Percentiles rank a stretch among this genome's conserved stretches.
Conservation (phyloP, 1,140 invertebrate genomes). For the Hylaeus volcanicus region DNA sequence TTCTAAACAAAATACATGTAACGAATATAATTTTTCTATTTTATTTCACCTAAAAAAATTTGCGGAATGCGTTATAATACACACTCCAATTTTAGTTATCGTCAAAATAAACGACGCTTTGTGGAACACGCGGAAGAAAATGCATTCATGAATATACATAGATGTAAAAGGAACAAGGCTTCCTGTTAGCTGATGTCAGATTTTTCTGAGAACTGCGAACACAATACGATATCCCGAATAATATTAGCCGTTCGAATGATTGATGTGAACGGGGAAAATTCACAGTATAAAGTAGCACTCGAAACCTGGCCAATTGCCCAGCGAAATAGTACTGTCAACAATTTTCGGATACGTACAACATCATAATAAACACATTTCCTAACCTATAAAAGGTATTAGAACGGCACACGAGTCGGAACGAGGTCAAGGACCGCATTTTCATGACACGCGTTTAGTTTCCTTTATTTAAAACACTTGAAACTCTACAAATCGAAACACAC, state of each 20-base stretch:
- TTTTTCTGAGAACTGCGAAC: neutral
- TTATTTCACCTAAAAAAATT: neutral
- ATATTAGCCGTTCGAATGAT: neutral
- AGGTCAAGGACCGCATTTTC: conserved; percentile 43
- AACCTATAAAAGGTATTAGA: conserved; percentile 36
- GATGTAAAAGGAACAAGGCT: conserved; percentile 21
- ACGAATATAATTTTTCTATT: neutral
- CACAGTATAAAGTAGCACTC: neutral
- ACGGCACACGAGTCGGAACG: conserved; percentile 6
- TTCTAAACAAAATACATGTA: too few relatives aligned
- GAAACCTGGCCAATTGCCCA: neutral
- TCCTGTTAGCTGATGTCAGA: conserved; percentile 35
- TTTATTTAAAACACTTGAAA: neutral
- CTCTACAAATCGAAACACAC: neutral
- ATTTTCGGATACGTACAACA: neutral
- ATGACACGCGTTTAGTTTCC: conserved; percentile 3
- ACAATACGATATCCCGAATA: conserved; percentile 1
- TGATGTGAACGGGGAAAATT: neutral
- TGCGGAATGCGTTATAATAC: neutral
- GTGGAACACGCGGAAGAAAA: neutral
- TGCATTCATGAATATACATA: too few relatives aligned
- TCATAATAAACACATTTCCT: conserved; percentile 37
- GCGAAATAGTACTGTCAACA: neutral
- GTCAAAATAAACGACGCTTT: neutral
- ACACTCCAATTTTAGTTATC: neutral